A percentile compares a stretch with the other conserved stretches of the same genome.
Evolutionary conservation across 1,140 invertebrate species (phyloP).

Genomic region (Paraescarpia echinospica): DNA sequence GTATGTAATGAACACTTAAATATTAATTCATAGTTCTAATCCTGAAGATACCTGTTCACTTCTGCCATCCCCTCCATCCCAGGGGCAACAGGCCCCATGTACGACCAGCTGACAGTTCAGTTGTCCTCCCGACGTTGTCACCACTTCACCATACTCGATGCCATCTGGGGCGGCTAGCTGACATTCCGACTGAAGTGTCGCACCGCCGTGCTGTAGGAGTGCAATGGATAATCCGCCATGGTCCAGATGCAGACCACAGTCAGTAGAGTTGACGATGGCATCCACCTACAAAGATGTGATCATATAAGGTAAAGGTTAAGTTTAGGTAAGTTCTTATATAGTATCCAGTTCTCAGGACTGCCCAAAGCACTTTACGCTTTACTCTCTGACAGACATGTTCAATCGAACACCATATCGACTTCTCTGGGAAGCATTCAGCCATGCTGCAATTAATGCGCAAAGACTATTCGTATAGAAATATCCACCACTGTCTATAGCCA

Average conservation of each 20-base stretch:
- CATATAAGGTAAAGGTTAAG: no score
- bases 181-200: constrained; percentile 19
- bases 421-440: no score
- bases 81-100: constrained; percentile 33
- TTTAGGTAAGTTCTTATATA: no score
- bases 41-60: constrained; percentile 15
- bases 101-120: constrained; percentile 39
- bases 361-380: no score
- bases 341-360: no score
- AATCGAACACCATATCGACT: no score
- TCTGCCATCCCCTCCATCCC: constrained; percentile 29
- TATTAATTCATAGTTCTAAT: background rate
- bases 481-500: no score
- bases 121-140: constrained; percentile 35
- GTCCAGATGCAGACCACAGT: constrained; percentile 23
- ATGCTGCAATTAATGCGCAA: no score
- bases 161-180: constrained; percentile 29
- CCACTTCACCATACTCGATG: constrained; percentile 36
- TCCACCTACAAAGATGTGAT: background rate
- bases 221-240: constrained; percentile 37
- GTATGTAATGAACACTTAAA: background rate
- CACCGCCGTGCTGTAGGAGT: constrained; percentile 36
- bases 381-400: no score
- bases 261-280: background rate
- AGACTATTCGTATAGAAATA: no score